These are phyloP conservation scores for Trissolcus brochymenae DNA, from an alignment of 2,888 invertebrate genomes.

Conservation along the genomic window DNA sequence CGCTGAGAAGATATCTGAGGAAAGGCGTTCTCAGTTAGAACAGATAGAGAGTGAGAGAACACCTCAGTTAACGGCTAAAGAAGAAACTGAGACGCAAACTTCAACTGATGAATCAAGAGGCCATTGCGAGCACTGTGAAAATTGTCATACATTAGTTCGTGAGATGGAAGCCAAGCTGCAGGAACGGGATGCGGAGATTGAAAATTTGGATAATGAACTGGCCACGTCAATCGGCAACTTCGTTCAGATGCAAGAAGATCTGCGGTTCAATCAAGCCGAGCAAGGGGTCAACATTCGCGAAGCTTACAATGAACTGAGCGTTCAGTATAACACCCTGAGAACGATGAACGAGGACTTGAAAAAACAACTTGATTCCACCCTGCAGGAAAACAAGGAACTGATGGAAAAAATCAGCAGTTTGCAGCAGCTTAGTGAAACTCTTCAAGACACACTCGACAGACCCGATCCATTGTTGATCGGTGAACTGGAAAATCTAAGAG, in stretches of 20 bases:
- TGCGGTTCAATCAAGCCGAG: constrained; percentile 81
- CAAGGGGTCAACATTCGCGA: constrained; percentile 79
- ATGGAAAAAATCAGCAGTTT: constrained; percentile 78
- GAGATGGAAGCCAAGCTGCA: constrained; percentile 84
- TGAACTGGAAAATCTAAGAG: constrained; percentile 59
- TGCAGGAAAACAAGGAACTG: constrained; percentile 78
- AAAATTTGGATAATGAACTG: constrained; percentile 83
- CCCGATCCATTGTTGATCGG: constrained; percentile 64
- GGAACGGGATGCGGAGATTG: constrained; percentile 85
- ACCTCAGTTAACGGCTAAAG: constrained; percentile 7
- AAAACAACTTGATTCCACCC: constrained; percentile 79
- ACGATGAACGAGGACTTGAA: constrained; percentile 82
- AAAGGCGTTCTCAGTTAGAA: constrained; percentile 65
- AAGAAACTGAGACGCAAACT: constrained; percentile 44
- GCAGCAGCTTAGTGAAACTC: constrained; percentile 76
- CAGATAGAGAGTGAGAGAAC: constrained; percentile 58
- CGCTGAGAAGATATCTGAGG: constrained; percentile 68
- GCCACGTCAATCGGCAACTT: constrained; percentile 81
- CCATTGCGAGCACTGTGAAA: constrained; percentile 67
- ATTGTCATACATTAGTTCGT: constrained; percentile 66
- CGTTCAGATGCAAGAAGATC: constrained; percentile 82
- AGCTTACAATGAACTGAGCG: constrained; percentile 81
- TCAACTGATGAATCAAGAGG: constrained; percentile 35
- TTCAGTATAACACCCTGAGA: constrained; percentile 80
- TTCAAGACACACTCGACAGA: constrained; percentile 73